These are phyloP conservation scores for Catostomus latipinnis DNA, from an alignment of 2,797 vertebrate genomes.

Conservation along the genomic window DNA sequence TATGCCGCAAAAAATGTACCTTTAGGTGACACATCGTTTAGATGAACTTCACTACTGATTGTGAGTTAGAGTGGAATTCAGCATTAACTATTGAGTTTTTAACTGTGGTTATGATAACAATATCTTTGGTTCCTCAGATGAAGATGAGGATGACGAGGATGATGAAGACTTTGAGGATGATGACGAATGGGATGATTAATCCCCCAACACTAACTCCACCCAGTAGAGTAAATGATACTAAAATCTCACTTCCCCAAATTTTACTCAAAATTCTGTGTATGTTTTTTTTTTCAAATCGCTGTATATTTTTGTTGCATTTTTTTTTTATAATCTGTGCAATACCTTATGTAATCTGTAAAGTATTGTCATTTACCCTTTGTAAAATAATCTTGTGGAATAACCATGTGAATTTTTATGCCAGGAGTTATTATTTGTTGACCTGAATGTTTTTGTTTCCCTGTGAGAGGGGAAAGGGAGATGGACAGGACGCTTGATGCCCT, in stretches of 20 bases:
- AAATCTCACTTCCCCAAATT: constrained; percentile 75
- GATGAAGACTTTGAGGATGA: constrained; percentile 99
- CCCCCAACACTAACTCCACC: constrained; percentile 31
- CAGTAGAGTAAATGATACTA: constrained; percentile 64
- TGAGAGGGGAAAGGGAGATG: constrained; percentile 82
- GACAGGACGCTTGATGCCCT: constrained; percentile 85
- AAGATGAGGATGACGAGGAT: constrained; percentile 91
- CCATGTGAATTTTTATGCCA: constrained; percentile 82
- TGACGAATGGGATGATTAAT: constrained; percentile 96
- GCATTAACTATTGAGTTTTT: neutral
- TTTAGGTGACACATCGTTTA: neutral
- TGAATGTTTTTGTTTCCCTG: constrained; percentile 80
- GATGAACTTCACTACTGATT: neutral
- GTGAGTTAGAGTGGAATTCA: neutral
- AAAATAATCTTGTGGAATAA: constrained; percentile 78
- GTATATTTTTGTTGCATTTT: constrained; percentile 97
- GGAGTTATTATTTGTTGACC: constrained; percentile 72
- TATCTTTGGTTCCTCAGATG: constrained; percentile 79
- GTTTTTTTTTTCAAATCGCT: constrained; percentile 71
- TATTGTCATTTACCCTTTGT: constrained; percentile 78
- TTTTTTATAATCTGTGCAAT: constrained; percentile 94
- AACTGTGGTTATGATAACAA: neutral
- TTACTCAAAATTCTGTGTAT: constrained; percentile 85
- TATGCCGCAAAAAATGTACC: too few relatives aligned
- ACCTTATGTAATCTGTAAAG: constrained; percentile 93